Percentiles rank a stretch among this genome's conserved stretches.
Conservation (phyloP, 1,140 invertebrate genomes). For the Sycophila sp. region DNA sequence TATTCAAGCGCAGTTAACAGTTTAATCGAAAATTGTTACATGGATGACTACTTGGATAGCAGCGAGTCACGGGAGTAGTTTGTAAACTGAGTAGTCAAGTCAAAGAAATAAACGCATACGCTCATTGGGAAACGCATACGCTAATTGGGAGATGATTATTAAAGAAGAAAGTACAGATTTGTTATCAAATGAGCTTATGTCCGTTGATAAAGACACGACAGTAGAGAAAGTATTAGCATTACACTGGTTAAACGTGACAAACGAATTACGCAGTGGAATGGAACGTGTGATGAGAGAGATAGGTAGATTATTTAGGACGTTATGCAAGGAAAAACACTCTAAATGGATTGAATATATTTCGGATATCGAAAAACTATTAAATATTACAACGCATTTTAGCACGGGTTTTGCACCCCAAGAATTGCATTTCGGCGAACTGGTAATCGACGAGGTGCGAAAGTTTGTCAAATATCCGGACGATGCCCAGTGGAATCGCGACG, state of each 20-base stretch:
- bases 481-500: not conserved
- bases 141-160: not conserved
- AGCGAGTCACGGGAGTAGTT: not conserved
- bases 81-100: not conserved
- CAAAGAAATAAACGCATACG: not conserved
- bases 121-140: too few species aligned
- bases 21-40: too few species aligned
- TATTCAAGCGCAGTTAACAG: too few species aligned
- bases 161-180: not conserved
- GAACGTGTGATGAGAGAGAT: slow-evolving; percentile 51
- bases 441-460: not conserved
- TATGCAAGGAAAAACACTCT: not conserved
- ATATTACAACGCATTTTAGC: not conserved
- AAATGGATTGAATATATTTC: not conserved
- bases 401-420: slow-evolving; percentile 1
- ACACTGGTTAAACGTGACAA: not conserved
- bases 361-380: slow-evolving; percentile 3
- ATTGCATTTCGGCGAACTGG: slow-evolving; percentile 8
- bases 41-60: slow-evolving; percentile 24
- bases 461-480: not conserved
- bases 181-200: slow-evolving; percentile 8
- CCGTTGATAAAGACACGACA: too few species aligned
- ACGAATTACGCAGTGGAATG: slow-evolving; percentile 47
- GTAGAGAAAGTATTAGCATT: not conserved
- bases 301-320: slow-evolving; percentile 17